phyloP scores from a whole-genome alignment of 2,797 vertebrate species.

The Craterocephalus amniculus region DNA sequence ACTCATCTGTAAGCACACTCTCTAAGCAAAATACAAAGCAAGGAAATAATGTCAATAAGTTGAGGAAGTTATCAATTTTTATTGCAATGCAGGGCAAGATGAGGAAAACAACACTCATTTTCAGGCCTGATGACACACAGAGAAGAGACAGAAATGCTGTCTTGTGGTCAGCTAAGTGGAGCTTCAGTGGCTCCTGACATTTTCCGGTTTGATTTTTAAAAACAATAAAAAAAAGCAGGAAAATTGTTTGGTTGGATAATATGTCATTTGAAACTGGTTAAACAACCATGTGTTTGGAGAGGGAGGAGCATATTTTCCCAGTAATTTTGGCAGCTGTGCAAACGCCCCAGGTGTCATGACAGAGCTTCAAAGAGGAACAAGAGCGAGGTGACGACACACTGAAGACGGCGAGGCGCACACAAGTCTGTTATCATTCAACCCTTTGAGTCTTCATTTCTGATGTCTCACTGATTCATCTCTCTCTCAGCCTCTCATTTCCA shows the following conservation, averaged over 20 bases:
- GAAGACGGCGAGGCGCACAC: slow-evolving; percentile 46
- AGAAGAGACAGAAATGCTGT: slow-evolving; percentile 20
- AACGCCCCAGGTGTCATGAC: slow-evolving; percentile 57
- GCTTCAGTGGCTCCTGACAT: slow-evolving; percentile 1
- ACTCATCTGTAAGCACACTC: slow-evolving; percentile 39
- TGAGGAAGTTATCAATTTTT: slow-evolving; percentile 66
- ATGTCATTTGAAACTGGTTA: slow-evolving; percentile 56
- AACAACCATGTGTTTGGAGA: slow-evolving; percentile 52
- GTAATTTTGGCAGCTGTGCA: slow-evolving; percentile 60
- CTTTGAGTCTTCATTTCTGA: slow-evolving; percentile 53
- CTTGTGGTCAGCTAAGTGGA: neutral
- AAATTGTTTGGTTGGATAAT: slow-evolving; percentile 23
- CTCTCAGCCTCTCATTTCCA: slow-evolving; percentile 41
- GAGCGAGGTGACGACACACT: slow-evolving; percentile 42
- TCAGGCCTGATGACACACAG: slow-evolving; percentile 25
- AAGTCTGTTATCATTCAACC: slow-evolving; percentile 55
- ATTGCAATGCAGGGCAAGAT: slow-evolving; percentile 47
- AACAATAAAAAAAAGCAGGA: neutral
- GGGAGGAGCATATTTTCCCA: slow-evolving; percentile 6
- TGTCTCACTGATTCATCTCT: slow-evolving; percentile 55
- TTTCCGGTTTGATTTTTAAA: slow-evolving; percentile 5
- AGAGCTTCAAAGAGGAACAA: slow-evolving; percentile 61
- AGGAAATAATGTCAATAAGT: slow-evolving; percentile 66
- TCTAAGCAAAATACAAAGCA: slow-evolving; percentile 31
- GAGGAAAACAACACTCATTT: slow-evolving; percentile 12